Evolutionary conservation across 2,888 invertebrate species (phyloP).

Genomic region (Cosmorhoe ocellata): DNA sequence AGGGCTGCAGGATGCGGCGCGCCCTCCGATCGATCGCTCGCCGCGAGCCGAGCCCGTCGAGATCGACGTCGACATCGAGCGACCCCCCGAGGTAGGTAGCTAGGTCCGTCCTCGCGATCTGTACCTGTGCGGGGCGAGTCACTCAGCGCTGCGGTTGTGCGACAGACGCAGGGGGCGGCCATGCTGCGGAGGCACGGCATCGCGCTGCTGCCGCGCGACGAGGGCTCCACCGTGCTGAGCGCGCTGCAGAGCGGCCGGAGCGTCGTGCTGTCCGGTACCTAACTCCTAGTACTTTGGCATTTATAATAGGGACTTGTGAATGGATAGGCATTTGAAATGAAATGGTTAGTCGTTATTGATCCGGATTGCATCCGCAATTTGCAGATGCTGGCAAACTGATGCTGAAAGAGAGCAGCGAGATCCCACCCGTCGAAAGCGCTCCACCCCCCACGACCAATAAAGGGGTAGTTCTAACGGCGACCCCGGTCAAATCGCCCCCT

Average conservation of each 20-base stretch:
- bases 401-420: conserved; percentile 78
- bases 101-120: no score
- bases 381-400: conserved; percentile 90
- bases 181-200: conserved; percentile 93
- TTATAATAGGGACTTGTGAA: no score
- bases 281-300: background rate
- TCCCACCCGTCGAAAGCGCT: conserved; percentile 15
- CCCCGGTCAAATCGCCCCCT: conserved; percentile 49
- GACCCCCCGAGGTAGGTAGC: conserved; percentile 27
- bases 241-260: conserved; percentile 94
- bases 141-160: background rate
- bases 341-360: no score
- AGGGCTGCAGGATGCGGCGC: conserved; percentile 6
- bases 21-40: background rate
- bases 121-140: no score
- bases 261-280: conserved; percentile 89
- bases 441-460: conserved; percentile 2
- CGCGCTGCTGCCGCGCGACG: conserved; percentile 91
- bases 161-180: conserved; percentile 71
- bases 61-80: conserved; percentile 14
- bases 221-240: conserved; percentile 86
- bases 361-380: no score
- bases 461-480: conserved; percentile 49
- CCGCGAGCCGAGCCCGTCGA: conserved; percentile 16
- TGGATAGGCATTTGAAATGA: no score